A percentile compares a stretch with the other conserved stretches of the same genome.
phyloP scores from a whole-genome alignment of 2,797 vertebrate species.

The Pitangus sulphuratus region DNA sequence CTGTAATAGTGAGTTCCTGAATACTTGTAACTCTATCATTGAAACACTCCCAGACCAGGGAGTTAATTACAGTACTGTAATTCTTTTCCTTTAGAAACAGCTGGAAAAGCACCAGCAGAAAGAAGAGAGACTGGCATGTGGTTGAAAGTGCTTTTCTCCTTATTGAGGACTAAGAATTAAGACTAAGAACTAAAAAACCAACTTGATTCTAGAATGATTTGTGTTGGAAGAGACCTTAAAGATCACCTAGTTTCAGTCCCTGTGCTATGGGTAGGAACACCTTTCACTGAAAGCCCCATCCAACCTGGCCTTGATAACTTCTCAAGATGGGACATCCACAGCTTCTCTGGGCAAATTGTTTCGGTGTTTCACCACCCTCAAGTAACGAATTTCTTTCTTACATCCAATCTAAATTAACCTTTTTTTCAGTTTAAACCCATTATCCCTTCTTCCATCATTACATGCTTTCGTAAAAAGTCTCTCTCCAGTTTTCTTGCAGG shows the following conservation, averaged over 20 bases:
- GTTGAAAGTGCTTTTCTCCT: neutral
- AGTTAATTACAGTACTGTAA: neutral
- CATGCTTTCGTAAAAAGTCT: neutral
- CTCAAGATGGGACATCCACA: fast-evolving
- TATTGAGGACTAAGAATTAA: neutral
- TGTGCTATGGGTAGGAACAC: neutral
- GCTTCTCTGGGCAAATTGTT: neutral
- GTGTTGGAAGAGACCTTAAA: neutral
- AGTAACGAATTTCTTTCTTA: too few relatives aligned
- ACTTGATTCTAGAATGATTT: neutral
- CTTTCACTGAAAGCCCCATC: neutral
- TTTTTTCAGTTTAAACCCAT: neutral
- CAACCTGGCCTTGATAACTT: neutral
- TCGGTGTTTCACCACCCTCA: neutral
- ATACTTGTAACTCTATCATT: neutral
- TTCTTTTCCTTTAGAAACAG: neutral
- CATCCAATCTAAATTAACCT: neutral
- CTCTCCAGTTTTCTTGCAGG: neutral
- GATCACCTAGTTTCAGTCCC: neutral
- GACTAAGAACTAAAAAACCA: neutral
- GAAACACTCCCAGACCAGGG: neutral
- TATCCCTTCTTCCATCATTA: neutral
- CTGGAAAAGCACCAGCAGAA: neutral
- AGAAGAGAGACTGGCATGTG: neutral
- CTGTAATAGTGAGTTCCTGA: neutral